Percentiles rank a stretch among this genome's conserved stretches.
These are phyloP conservation scores for Delia radicum DNA, from an alignment of 1,140 invertebrate species.

Conservation along the genomic window DNA sequence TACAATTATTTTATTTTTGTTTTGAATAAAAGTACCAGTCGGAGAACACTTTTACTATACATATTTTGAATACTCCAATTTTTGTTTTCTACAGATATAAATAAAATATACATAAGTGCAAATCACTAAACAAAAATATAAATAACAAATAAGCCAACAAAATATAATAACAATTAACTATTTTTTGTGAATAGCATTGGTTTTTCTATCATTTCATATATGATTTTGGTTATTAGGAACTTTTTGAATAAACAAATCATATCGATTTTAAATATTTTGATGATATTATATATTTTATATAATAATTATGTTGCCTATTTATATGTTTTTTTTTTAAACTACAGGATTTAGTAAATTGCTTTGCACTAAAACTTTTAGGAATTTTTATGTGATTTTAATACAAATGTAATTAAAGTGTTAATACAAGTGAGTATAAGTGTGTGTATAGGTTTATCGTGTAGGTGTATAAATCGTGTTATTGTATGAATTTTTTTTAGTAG, in stretches of 20 bases:
- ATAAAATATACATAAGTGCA: neutral
- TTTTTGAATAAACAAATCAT: neutral
- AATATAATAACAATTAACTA: neutral
- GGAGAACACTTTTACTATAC: too few species aligned
- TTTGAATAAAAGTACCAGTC: too few species aligned
- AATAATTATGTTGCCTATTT: neutral
- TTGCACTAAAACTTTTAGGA: slow-evolving; percentile 22
- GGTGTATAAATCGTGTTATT: neutral
- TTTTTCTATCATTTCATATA: neutral
- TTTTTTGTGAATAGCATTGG: neutral
- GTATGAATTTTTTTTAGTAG: neutral
- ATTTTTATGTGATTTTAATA: neutral
- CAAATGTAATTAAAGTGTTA: neutral
- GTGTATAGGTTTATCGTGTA: neutral
- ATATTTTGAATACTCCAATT: neutral
- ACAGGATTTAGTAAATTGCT: slow-evolving; percentile 13
- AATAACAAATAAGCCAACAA: neutral
- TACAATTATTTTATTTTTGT: too few species aligned
- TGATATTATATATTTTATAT: neutral
- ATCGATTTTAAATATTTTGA: neutral
- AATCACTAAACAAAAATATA: neutral
- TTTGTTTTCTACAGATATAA: too few species aligned
- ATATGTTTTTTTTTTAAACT: neutral
- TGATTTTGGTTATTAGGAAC: neutral
- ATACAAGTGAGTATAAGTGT: neutral